These are phyloP conservation scores for Mnemiopsis leidyi DNA, from an alignment of 37 sponge, comb jelly and placozoan species.

Conservation along the genomic window DNA sequence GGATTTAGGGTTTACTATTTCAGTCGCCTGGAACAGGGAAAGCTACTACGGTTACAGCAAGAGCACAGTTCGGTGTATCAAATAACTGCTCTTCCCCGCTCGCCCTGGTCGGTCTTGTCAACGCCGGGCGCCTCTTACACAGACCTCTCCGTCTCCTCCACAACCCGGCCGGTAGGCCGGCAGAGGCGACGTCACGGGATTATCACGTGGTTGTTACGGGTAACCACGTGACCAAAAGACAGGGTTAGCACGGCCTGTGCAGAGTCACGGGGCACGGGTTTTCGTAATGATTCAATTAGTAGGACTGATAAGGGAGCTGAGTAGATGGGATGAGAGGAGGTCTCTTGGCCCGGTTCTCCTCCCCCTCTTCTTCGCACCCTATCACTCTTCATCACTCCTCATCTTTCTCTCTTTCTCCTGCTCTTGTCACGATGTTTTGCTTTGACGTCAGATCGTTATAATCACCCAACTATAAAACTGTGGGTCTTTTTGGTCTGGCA, in stretches of 20 bases:
- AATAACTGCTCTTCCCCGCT: neutral
- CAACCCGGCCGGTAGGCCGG: neutral
- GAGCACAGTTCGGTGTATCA: neutral
- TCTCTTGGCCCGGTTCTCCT: neutral
- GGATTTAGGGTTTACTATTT: constrained; percentile 30
- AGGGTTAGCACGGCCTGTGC: neutral
- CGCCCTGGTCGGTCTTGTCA: neutral
- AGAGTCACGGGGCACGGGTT: constrained; percentile 4
- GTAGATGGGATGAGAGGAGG: neutral
- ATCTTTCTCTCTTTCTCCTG: neutral
- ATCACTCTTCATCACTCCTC: neutral
- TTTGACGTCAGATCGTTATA: no score
- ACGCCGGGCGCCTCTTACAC: constrained; percentile 13
- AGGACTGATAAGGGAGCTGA: neutral
- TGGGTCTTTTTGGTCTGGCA: no score
- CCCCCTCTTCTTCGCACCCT: neutral
- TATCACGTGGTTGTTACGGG: neutral
- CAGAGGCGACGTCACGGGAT: neutral
- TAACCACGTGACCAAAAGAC: neutral
- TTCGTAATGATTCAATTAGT: constrained; percentile 19
- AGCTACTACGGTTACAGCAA: constrained; percentile 28
- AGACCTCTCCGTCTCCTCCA: neutral
- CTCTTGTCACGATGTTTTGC: neutral
- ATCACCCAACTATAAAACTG: no score
- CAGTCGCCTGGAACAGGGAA: neutral